Percentiles rank a stretch among this genome's conserved stretches.
phyloP scores from a whole-genome alignment of 23 tunicate genomes.

The Styela clava region DNA sequence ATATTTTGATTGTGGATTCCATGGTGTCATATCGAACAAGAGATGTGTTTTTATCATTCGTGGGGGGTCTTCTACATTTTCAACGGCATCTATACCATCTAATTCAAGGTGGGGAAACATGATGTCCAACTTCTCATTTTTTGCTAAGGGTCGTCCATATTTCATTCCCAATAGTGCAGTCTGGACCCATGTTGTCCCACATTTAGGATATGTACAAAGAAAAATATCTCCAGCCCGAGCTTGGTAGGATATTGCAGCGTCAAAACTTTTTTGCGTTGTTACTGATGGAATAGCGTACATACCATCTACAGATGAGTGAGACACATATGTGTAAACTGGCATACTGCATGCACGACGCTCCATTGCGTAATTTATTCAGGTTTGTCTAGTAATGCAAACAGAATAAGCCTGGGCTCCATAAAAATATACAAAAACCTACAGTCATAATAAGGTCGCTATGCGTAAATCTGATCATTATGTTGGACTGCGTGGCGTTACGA shows the following conservation, averaged over 20 bases:
- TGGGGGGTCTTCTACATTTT: neutral
- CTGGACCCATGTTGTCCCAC: constrained; percentile 32
- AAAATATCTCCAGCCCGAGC: constrained; percentile 14
- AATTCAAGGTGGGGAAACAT: constrained; percentile 4
- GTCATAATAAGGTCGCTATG: too few relatives aligned
- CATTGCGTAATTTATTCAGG: too few relatives aligned
- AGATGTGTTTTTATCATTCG: constrained; percentile 28
- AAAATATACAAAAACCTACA: too few relatives aligned
- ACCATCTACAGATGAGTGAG: neutral
- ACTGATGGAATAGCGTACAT: neutral
- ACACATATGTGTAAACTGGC: neutral
- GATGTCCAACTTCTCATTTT: neutral
- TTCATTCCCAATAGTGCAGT: constrained; percentile 9
- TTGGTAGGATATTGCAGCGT: neutral
- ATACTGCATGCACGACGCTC: neutral
- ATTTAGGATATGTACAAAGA: constrained; percentile 24
- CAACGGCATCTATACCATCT: neutral
- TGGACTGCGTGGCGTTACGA: too few relatives aligned
- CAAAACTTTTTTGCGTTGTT: neutral
- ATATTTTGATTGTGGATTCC: constrained; percentile 23
- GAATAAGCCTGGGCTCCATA: too few relatives aligned
- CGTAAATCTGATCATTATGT: too few relatives aligned
- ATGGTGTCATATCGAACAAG: neutral
- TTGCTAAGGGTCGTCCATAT: neutral
- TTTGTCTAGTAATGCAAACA: too few relatives aligned